phyloP scores from a whole-genome alignment of 2,113 vertebrate genomes.

The crab-eating macaque (Macaca fascicularis) region DNA sequence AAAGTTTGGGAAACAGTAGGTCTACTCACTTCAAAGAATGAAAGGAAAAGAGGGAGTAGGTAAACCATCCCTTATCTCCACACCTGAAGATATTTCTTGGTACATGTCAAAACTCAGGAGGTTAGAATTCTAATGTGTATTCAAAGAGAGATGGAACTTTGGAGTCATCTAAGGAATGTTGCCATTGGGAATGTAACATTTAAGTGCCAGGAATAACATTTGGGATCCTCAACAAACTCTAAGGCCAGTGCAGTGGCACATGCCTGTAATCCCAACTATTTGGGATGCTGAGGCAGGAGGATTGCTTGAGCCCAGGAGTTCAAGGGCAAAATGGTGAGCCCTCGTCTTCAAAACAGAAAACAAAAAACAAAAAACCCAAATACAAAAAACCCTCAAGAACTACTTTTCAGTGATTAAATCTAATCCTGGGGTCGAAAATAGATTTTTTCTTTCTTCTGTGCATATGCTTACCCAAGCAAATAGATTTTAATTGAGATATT shows the following conservation, averaged over 20 bases:
- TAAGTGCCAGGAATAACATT: background rate
- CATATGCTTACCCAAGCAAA: background rate
- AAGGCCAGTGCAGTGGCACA: background rate
- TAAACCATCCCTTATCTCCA: background rate
- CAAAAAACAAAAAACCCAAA: background rate
- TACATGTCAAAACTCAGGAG: slow-evolving; percentile 10
- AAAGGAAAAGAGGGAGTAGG: background rate
- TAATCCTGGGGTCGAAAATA: background rate
- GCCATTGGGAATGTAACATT: background rate
- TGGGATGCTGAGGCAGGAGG: background rate
- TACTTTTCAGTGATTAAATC: slow-evolving; percentile 20
- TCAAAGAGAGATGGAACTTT: background rate
- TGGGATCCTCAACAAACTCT: background rate
- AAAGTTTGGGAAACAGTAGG: background rate
- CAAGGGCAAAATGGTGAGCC: background rate
- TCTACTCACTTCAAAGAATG: slow-evolving; percentile 12
- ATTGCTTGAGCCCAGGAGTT: background rate
- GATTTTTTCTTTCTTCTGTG: background rate
- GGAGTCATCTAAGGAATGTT: background rate
- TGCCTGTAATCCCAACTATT: background rate
- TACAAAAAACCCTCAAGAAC: background rate
- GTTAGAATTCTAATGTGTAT: background rate
- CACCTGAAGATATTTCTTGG: background rate
- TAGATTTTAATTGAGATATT: background rate
- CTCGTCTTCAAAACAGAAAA: background rate